Evolutionary conservation across 2,888 invertebrate species (phyloP), one percentile per base, ranked within the genome.

Genomic region (Aphrophora alni): DNA sequence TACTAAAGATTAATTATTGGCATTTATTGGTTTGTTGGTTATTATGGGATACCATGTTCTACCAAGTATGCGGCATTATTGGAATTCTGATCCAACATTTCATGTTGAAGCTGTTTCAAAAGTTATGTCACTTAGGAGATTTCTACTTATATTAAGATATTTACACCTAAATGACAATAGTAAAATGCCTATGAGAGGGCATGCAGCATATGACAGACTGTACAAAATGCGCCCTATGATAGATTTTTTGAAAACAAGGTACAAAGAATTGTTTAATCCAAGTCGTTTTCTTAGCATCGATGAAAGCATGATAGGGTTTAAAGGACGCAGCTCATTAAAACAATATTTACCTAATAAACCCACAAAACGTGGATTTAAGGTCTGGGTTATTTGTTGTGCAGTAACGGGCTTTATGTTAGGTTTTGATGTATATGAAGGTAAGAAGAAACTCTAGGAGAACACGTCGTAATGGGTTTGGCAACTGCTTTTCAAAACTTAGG

Each of bases 191-290:
- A 17, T 4, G 7, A 74, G 74, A 33, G 38, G n/a, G 8, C 12
- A 3, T 14, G 7, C 33, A 14, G 38, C 28, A 27, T 74, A 38
- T 74, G 27, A 74, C 27, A 28, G 38, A 2, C 74, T 28, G 1
- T 74, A 17, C 70, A 83, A 82, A 81, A 82, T 28, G 10, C 10
- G 78, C 83, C 74, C 44, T 38, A 59, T 24, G 24, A 10, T 81
- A 44, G 38, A 69, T 51, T 28, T 25, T 82, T 28, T 38, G 38
- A 38, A 24, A 78, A 77, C 38, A 80, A 83, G 33, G 24, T 78
- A 44, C 38, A 17, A 78, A 80, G 59, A 26, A 71, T 73, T 78
- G 21, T 14, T 8, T 33, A 38, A 14, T 28, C 8, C 14, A 38
- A 72, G 14, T 25, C 12, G 10, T 79, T n/a, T n/a, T n/a, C n/a